phyloP scores from a whole-genome alignment of 1,140 invertebrate species.

The Drosophila tropicalis region DNA sequence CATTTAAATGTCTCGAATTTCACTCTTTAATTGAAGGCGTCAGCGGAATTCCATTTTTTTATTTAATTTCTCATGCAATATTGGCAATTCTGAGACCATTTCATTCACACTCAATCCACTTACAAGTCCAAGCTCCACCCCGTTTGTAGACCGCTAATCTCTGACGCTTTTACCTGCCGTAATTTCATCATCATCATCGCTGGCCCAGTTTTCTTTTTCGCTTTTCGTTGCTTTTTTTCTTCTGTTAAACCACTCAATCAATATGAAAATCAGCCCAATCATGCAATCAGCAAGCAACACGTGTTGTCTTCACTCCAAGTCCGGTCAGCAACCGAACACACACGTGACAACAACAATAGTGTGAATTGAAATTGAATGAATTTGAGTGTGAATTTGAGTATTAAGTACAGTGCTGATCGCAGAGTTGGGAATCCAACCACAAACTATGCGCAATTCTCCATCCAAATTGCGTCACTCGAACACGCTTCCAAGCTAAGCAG shows the following conservation, averaged over 20 bases:
- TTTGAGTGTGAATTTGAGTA: neutral
- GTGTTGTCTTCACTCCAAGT: conserved; percentile 25
- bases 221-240: neutral
- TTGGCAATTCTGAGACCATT: neutral
- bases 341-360: conserved; percentile 30
- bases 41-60: neutral
- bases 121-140: conserved; percentile 21
- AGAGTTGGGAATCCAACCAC: conserved; percentile 18
- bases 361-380: neutral
- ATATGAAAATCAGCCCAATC: conserved; percentile 21
- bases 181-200: conserved; percentile 34
- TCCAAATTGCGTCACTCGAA: conserved; percentile 67
- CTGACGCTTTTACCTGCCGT: conserved; percentile 16
- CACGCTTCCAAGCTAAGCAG: conserved; percentile 52
- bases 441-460: conserved; percentile 47
- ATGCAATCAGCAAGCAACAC: conserved; percentile 36
- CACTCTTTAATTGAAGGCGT: conserved; percentile 4
- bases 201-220: conserved; percentile 9
- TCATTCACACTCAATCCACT: neutral
- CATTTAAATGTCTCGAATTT: conserved; percentile 4
- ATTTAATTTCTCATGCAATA: neutral
- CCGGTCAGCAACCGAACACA: conserved; percentile 32
- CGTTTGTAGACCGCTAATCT: neutral
- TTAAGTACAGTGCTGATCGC: conserved; percentile 10
- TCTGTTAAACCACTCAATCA: conserved; percentile 23